phyloP scores from a whole-genome alignment of 2,113 vertebrate genomes.

The Oreochromis aureus region DNA sequence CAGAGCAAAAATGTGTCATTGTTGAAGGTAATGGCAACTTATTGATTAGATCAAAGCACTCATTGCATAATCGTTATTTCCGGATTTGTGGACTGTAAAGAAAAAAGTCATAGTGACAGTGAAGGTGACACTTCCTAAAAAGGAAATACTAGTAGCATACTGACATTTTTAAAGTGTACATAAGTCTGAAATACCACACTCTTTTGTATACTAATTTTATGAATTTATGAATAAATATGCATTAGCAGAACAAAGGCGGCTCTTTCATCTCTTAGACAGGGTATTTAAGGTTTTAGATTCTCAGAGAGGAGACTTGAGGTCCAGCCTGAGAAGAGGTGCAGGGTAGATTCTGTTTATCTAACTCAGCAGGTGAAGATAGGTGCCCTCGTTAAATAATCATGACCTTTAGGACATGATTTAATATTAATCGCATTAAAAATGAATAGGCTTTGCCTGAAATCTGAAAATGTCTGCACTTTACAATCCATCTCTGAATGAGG shows the following conservation, averaged over 20 bases:
- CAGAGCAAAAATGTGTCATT: background rate
- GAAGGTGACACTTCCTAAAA: background rate
- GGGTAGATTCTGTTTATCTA: background rate
- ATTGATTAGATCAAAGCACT: background rate
- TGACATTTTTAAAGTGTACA: background rate
- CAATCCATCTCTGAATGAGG: background rate
- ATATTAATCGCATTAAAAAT: slow-evolving; percentile 16
- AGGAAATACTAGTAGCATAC: background rate
- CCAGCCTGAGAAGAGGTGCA: background rate
- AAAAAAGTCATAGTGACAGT: background rate
- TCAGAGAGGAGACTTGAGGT: background rate
- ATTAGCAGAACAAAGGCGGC: background rate
- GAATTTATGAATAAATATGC: background rate
- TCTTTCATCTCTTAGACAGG: background rate
- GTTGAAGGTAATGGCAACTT: background rate
- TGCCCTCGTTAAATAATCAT: slow-evolving; percentile 15
- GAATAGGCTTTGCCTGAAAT: background rate
- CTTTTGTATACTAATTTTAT: background rate
- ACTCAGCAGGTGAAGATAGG: background rate
- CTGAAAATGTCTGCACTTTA: background rate
- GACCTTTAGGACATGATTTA: background rate
- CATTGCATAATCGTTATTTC: background rate
- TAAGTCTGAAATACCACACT: background rate
- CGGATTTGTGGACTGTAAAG: background rate
- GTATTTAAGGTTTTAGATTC: background rate